Conservation (phyloP, 2,113 vertebrate species). For the Tetrax tetrax region DNA sequence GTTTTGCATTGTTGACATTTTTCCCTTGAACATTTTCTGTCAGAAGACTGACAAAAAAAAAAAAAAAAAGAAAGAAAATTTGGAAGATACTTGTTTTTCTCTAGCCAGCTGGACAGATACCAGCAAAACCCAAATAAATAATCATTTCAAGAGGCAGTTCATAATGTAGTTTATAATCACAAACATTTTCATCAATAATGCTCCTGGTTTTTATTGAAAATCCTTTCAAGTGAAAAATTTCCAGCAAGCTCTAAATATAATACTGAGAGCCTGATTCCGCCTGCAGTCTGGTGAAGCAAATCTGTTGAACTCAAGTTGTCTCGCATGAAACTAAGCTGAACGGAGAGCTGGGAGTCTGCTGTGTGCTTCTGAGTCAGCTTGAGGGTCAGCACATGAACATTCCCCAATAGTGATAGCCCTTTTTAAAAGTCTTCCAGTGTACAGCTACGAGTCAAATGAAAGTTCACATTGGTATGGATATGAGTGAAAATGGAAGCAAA, state of each 20-base stretch:
- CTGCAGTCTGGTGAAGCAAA: not conserved
- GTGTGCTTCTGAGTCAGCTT: not conserved
- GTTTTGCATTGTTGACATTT: not conserved
- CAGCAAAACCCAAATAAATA: not conserved
- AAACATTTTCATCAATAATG: constrained; percentile 6
- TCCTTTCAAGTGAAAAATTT: not conserved
- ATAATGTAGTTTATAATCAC: not conserved
- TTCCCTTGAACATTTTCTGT: not conserved
- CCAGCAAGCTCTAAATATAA: not conserved
- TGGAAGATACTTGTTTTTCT: constrained; percentile 12
- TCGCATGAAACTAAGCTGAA: not conserved
- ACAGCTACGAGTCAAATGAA: not conserved
- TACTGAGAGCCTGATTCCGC: not conserved
- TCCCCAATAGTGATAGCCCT: not conserved
- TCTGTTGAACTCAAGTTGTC: not conserved
- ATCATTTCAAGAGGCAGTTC: not conserved
- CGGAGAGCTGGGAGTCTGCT: not conserved
- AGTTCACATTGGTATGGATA: not conserved
- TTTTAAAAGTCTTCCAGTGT: not conserved
- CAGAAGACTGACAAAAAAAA: not conserved
- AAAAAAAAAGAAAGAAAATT: not conserved
- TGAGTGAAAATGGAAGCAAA: not conserved
- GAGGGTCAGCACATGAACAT: not conserved
- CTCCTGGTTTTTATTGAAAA: not conserved
- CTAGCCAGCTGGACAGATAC: not conserved